phyloP scores from a whole-genome alignment of 2,113 vertebrate species.

The Piprites chloris region DNA sequence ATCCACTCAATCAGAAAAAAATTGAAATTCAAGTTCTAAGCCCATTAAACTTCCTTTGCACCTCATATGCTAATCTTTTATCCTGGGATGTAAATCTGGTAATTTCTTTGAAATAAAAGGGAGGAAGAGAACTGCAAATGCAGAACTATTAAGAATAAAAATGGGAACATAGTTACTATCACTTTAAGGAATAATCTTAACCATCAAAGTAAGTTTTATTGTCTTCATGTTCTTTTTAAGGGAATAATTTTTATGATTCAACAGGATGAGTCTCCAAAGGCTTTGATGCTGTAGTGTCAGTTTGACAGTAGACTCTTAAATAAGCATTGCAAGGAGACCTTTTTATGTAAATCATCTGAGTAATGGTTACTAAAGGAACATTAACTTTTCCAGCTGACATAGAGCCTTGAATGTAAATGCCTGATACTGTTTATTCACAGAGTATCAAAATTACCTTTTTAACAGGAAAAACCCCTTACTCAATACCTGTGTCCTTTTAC shows the following conservation, averaged over 20 bases:
- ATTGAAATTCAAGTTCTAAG: background rate
- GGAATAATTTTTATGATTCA: background rate
- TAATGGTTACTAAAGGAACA: background rate
- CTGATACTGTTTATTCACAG: background rate
- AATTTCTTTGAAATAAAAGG: background rate
- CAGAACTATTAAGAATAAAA: background rate
- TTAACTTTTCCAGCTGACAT: rapidly evolving
- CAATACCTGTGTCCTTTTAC: background rate
- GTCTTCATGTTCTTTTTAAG: background rate
- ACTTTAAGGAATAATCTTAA: background rate
- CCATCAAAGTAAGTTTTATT: background rate
- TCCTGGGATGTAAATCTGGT: background rate
- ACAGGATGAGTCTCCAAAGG: background rate
- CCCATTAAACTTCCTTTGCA: background rate
- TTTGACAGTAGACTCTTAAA: background rate
- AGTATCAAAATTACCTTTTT: background rate
- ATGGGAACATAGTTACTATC: background rate
- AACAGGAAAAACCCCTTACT: background rate
- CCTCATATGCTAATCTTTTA: background rate
- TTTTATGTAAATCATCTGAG: background rate
- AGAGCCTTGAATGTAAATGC: background rate
- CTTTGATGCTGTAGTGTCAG: background rate
- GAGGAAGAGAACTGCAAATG: background rate
- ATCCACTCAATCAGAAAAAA: background rate
- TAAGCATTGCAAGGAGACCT: background rate